A percentile compares a stretch with the other conserved stretches of the same genome.
Conservation (phyloP, 2,113 vertebrate genomes). For the Mus musculus region DNA sequence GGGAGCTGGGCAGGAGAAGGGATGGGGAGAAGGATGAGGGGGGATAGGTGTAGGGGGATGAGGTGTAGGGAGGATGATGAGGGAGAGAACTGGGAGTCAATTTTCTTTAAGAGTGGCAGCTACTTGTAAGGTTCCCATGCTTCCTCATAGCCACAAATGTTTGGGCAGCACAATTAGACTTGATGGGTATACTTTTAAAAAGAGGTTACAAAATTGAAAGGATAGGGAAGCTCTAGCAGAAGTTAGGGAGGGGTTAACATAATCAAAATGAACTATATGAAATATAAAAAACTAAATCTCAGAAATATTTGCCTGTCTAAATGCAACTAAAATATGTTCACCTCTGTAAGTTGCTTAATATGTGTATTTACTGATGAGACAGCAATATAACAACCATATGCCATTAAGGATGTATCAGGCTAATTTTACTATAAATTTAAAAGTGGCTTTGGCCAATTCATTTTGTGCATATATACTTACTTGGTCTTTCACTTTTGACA, state of each 20-base stretch:
- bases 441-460: conserved; percentile 7
- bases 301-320: conserved; percentile 44
- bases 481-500: background rate
- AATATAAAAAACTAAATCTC: background rate
- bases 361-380: background rate
- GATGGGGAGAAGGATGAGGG: too few species aligned
- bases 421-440: background rate
- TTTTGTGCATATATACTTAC: background rate
- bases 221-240: too few species aligned
- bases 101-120: background rate
- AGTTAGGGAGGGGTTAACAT: background rate
- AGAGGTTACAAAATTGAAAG: background rate
- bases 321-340: conserved; percentile 13
- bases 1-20: too few species aligned
- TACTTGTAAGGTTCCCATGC: background rate
- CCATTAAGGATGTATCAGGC: background rate
- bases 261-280: background rate
- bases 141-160: background rate
- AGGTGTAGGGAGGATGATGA: too few species aligned
- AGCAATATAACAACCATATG: background rate
- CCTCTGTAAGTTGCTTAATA: background rate
- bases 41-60: too few species aligned
- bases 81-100: too few species aligned
- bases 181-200: background rate
- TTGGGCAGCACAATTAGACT: background rate